phyloP scores from a whole-genome alignment of 2,888 invertebrate species.

The Oscheius sp. region DNA sequence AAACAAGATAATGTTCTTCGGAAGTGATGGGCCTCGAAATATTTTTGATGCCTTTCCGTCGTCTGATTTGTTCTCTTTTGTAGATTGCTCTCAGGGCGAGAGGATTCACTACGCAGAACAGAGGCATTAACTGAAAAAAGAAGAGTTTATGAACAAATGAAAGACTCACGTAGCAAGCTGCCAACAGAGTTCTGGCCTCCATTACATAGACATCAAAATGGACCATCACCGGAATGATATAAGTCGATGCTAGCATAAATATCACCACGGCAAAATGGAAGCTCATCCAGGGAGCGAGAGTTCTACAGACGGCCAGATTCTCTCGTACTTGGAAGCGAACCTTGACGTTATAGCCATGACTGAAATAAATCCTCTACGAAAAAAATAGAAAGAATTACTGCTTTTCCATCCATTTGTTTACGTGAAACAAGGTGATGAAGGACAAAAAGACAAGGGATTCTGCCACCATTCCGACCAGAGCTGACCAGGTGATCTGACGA shows the following conservation, averaged over 20 bases:
- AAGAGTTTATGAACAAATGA: not conserved
- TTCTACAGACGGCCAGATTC: constrained; percentile 24
- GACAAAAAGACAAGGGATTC: not conserved
- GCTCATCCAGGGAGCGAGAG: constrained; percentile 19
- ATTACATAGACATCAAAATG: constrained; percentile 13
- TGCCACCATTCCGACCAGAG: not conserved
- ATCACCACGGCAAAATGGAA: constrained; percentile 15
- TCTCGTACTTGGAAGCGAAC: constrained; percentile 18
- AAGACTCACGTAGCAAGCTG: constrained; percentile 6
- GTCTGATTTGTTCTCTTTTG: constrained; percentile 1
- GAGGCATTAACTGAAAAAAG: constrained; percentile 18
- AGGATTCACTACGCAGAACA: constrained; percentile 16
- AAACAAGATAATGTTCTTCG: constrained; percentile 17
- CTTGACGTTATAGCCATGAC: constrained; percentile 23
- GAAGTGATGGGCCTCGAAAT: constrained; percentile 18
- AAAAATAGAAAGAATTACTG: not conserved
- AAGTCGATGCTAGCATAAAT: constrained; percentile 13
- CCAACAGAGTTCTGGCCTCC: constrained; percentile 16
- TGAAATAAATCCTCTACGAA: not conserved
- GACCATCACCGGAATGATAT: not conserved
- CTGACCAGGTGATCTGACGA: constrained; percentile 12
- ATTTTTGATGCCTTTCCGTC: constrained; percentile 16
- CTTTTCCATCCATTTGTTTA: constrained; percentile 32
- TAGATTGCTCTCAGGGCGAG: constrained; percentile 23
- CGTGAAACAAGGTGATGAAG: constrained; percentile 16